A percentile compares a stretch with the other conserved stretches of the same genome.
phyloP scores from a whole-genome alignment of 2,113 vertebrate genomes.

The Phyllostomus discolor region DNA sequence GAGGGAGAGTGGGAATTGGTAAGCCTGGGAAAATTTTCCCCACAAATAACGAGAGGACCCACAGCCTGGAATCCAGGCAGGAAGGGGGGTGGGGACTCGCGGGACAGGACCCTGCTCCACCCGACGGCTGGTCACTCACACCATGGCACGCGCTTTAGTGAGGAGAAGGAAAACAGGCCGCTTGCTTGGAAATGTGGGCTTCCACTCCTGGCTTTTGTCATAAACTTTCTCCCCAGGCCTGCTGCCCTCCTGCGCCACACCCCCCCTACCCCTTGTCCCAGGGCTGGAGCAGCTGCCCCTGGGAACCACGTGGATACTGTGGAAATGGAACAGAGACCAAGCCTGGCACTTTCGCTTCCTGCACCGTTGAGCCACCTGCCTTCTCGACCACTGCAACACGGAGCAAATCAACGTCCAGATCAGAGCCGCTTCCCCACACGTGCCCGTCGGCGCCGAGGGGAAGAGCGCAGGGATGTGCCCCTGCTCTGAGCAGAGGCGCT shows the following conservation, averaged over 20 bases:
- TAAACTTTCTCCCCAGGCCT: not conserved
- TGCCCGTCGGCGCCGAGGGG: not conserved
- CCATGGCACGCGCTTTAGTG: accelerated
- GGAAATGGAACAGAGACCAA: not conserved
- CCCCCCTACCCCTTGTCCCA: not conserved
- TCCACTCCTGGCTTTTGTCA: not conserved
- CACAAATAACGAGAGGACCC: slow-evolving; percentile 46
- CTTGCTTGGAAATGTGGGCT: not conserved
- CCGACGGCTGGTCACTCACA: not conserved
- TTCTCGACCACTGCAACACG: not conserved
- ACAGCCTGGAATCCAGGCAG: not conserved
- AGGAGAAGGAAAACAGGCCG: not conserved
- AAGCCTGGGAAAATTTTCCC: slow-evolving; percentile 56
- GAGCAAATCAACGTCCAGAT: not conserved
- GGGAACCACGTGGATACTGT: accelerated
- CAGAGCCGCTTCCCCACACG: not conserved
- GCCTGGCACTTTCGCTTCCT: not conserved
- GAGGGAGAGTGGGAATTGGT: slow-evolving; percentile 48
- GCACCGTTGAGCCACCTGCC: not conserved
- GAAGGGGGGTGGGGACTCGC: not conserved
- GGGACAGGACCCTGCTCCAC: accelerated
- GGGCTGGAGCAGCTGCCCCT: not conserved
- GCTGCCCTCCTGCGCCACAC: no score
- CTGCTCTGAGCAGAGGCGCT: not conserved
- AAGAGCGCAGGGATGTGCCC: accelerated